phyloP scores from a whole-genome alignment of 2,797 vertebrate species.

The Thamnophis elegans region DNA sequence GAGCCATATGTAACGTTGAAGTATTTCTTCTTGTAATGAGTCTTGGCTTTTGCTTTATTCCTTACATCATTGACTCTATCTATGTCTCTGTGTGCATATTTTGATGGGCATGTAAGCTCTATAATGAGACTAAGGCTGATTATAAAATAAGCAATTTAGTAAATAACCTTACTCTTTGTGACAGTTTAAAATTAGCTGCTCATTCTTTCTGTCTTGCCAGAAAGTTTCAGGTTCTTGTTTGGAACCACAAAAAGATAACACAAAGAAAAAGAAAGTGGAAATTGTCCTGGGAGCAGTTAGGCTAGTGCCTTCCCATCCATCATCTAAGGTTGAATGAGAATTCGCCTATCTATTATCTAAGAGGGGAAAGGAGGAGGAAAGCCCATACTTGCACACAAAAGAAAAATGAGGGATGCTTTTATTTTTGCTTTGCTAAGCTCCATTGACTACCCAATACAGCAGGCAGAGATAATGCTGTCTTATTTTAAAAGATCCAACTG shows the following conservation, averaged over 20 bases:
- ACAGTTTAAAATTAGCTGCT: neutral
- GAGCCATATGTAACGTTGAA: neutral
- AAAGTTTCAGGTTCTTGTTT: neutral
- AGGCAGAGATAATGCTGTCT: neutral
- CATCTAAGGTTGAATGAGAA: neutral
- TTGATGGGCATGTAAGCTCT: neutral
- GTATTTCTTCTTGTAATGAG: neutral
- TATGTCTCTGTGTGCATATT: neutral
- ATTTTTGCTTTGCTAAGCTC: neutral
- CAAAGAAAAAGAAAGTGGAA: neutral
- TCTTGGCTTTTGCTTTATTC: neutral
- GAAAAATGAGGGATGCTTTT: conserved; percentile 3
- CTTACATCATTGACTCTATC: neutral
- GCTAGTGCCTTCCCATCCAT: neutral
- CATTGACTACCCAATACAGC: neutral
- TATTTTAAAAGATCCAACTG: conserved; percentile 17
- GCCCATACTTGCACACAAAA: conserved; percentile 17
- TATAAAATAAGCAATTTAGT: neutral
- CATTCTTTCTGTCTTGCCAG: neutral
- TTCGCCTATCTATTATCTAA: neutral
- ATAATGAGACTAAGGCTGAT: neutral
- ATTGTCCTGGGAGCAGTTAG: neutral
- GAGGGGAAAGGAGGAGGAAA: neutral
- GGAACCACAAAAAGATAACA: neutral
- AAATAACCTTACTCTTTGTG: neutral